phyloP scores from a whole-genome alignment of 2,113 vertebrate species.

The Anoura caudifer region DNA sequence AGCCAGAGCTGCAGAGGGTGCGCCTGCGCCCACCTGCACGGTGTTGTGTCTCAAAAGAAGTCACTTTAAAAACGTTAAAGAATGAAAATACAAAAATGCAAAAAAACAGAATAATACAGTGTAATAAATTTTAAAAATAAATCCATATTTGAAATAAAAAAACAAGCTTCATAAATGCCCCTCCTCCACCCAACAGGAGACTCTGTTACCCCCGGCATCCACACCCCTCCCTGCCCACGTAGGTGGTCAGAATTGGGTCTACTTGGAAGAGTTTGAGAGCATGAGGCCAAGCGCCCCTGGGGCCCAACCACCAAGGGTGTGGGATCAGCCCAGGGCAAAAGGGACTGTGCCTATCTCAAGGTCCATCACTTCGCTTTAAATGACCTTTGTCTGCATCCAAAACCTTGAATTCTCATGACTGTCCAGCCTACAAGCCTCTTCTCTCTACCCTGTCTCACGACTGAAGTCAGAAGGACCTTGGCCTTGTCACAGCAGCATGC shows the following conservation, averaged over 20 bases:
- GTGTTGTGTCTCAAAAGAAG: background rate
- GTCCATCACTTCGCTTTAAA: background rate
- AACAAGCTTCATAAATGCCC: background rate
- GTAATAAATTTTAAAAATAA: background rate
- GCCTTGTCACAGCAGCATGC: background rate
- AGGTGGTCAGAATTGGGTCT: background rate
- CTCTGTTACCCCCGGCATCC: background rate
- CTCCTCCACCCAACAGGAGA: too few relatives aligned
- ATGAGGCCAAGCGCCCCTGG: rapidly evolving
- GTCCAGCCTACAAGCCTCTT: background rate
- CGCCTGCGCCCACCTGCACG: too few relatives aligned
- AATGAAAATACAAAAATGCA: background rate
- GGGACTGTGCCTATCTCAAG: rapidly evolving
- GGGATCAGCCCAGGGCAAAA: background rate
- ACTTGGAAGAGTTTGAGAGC: background rate
- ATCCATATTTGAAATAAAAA: background rate
- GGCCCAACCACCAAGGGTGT: background rate
- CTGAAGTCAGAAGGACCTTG: background rate
- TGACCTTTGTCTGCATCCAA: rapidly evolving
- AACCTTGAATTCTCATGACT: background rate
- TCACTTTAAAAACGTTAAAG: background rate
- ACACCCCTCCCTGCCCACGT: background rate
- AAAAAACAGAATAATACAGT: background rate
- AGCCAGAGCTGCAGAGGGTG: background rate
- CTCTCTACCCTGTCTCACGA: rapidly evolving